A percentile compares a stretch with the other conserved stretches of the same genome.
phyloP scores from a whole-genome alignment of 2,888 invertebrate genomes.

The Scaptomyza cyrtandrae region DNA sequence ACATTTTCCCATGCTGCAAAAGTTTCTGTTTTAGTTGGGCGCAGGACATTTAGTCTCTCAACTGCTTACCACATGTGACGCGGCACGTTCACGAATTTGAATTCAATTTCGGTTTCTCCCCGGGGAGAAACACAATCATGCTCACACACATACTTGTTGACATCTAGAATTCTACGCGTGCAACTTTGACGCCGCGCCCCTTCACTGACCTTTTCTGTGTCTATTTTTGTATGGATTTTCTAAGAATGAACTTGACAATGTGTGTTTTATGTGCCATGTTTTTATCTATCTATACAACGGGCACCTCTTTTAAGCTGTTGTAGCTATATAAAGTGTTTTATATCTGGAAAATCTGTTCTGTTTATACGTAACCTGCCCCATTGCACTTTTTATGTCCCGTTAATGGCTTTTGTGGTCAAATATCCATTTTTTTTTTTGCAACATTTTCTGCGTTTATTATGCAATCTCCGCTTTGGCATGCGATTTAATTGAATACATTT shows the following conservation, averaged over 20 bases:
- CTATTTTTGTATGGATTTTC: slow-evolving; percentile 53
- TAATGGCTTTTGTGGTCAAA: slow-evolving; percentile 26
- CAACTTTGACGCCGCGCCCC: slow-evolving; percentile 11
- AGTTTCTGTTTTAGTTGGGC: neutral
- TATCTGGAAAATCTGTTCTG: slow-evolving; percentile 24
- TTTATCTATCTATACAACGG: slow-evolving; percentile 1
- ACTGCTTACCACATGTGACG: slow-evolving; percentile 50
- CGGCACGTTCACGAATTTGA: slow-evolving; percentile 71
- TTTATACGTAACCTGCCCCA: slow-evolving; percentile 25
- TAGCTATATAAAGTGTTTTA: neutral
- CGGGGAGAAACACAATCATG: slow-evolving; percentile 13
- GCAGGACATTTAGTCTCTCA: slow-evolving; percentile 45
- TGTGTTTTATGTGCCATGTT: slow-evolving; percentile 28
- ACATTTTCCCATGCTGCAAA: neutral
- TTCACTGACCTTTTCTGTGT: slow-evolving; percentile 58
- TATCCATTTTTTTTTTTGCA: neutral
- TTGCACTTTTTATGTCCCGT: slow-evolving; percentile 11
- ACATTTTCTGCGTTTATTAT: slow-evolving; percentile 14
- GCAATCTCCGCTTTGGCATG: slow-evolving; percentile 8
- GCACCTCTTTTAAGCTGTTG: neutral
- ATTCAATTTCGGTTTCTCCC: slow-evolving; percentile 69
- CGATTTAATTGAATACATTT: slow-evolving; percentile 39
- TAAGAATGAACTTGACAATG: slow-evolving; percentile 67
- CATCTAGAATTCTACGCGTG: slow-evolving; percentile 6
- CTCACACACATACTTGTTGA: slow-evolving; percentile 4